Evolutionary conservation across 1,140 invertebrate genomes (phyloP).

Genomic region (Drosophila burlai): DNA sequence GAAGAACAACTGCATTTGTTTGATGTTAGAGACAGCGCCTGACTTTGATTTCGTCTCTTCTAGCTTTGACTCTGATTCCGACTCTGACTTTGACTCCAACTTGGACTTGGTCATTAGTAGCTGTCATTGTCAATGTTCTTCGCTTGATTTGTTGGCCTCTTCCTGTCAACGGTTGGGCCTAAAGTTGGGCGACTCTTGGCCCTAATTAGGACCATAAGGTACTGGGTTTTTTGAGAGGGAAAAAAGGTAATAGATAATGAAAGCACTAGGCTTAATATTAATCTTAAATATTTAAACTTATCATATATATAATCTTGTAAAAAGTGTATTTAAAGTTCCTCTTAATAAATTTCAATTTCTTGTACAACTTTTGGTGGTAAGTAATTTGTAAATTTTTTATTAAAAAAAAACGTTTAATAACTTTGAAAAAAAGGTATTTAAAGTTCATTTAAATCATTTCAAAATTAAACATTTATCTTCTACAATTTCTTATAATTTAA

Average conservation of each 20-base stretch:
- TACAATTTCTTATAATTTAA: too few species aligned
- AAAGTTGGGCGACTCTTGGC: background rate
- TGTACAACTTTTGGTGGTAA: too few species aligned
- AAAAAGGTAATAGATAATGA: background rate
- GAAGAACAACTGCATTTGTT: constrained; percentile 63
- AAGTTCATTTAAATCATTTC: too few species aligned
- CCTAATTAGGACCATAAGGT: background rate
- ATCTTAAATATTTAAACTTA: too few species aligned
- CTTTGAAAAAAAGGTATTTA: too few species aligned
- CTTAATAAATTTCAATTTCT: too few species aligned
- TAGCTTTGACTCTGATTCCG: constrained; percentile 11
- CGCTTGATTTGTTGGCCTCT: constrained; percentile 48
- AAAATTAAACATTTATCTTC: too few species aligned
- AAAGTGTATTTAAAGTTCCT: too few species aligned
- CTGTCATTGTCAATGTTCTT: constrained; percentile 43
- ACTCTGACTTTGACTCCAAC: constrained; percentile 8
- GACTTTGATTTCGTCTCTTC: constrained; percentile 20
- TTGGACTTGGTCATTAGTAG: constrained; percentile 54
- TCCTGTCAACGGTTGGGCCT: constrained; percentile 23
- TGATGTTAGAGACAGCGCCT: constrained; percentile 61
- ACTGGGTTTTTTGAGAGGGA: background rate
- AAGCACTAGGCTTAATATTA: too few species aligned
- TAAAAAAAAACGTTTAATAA: too few species aligned
- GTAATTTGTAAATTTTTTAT: too few species aligned
- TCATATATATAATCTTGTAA: too few species aligned